Evolutionary conservation across 2,888 invertebrate species (phyloP).

Genomic region (Brachyopa scutellaris): DNA sequence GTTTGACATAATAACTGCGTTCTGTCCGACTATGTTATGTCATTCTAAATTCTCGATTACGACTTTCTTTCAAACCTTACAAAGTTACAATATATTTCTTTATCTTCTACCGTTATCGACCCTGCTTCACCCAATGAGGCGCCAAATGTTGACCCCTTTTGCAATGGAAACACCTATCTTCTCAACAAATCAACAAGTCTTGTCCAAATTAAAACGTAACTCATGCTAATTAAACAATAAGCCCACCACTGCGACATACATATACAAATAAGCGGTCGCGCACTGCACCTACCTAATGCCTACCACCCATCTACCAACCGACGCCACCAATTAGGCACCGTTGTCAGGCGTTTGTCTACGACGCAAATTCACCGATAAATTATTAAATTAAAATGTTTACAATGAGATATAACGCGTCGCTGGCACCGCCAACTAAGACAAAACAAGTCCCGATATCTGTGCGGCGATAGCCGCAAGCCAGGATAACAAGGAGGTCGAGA

Average conservation of each 20-base stretch:
- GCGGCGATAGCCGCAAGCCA: constrained; percentile 61
- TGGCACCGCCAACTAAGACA: constrained; percentile 64
- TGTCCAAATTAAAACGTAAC: constrained; percentile 36
- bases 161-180: no score
- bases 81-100: no score
- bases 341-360: constrained; percentile 69
- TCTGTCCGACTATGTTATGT: no score
- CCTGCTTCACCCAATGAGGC: no score
- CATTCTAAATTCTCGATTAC: no score
- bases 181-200: no score
- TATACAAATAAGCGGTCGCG: not conserved
- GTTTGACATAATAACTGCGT: no score
- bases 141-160: no score
- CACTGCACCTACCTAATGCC: constrained; percentile 16
- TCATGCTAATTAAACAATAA: constrained; percentile 50
- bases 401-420: constrained; percentile 65
- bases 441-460: constrained; percentile 66
- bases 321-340: constrained; percentile 70
- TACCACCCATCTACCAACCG: constrained; percentile 16
- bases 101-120: no score
- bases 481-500: constrained; percentile 72
- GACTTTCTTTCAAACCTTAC: no score
- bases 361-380: constrained; percentile 68
- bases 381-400: constrained; percentile 72
- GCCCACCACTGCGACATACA: constrained; percentile 1